Evolutionary conservation across 1,140 invertebrate species (phyloP), one percentile per base, ranked within the genome.

Genomic region (Zaprionus africanus): DNA sequence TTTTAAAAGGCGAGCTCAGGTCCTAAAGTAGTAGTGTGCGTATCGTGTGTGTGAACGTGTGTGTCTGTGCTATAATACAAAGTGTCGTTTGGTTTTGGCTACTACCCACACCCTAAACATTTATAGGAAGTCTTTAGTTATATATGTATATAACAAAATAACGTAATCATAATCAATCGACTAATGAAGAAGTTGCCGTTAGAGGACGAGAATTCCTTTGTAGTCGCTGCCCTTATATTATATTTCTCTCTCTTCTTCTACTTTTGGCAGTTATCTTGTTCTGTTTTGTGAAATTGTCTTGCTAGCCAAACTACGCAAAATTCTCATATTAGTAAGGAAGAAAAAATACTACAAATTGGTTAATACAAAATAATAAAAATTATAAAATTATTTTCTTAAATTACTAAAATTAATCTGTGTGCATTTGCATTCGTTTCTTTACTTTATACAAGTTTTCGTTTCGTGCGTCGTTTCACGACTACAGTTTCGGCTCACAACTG

Each of bases 141-240:
- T 81, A 70, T 81, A 82, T 69, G 76, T 71, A 81, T 76, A 76
- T 80, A 79, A 83, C 76, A 88, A 75, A 75, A n/a, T n/a, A n/a
- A 69, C 77, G 73, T 87, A 83, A 88, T 87, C 56, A 84, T 70
- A 75, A 51, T 51, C 46, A 72, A 54, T 80, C 91, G 92, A 93
- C 93, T 92, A 92, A 92, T 92, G 93, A 93, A 93, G 93, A 93
- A 93, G 93, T 92, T 93, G 93, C 92, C 86, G 83, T 86, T 88
- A 82, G 86, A 79, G 69, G 77, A 92, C 82, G 91, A 92, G 91
- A 92, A 91, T 92, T 82, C 58, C n/a, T 87, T 90, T 87, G 87
- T 90, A 90, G 87, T 71, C 76, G 57, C 60, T 72, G 26, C 56
- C 61, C 26, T 53, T 46, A 11, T 67, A 38, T 73, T 64, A 31